A percentile compares a stretch with the other conserved stretches of the same genome.
phyloP scores from a whole-genome alignment of 2,797 vertebrate genomes.

The Scomberomorus guttatus region DNA sequence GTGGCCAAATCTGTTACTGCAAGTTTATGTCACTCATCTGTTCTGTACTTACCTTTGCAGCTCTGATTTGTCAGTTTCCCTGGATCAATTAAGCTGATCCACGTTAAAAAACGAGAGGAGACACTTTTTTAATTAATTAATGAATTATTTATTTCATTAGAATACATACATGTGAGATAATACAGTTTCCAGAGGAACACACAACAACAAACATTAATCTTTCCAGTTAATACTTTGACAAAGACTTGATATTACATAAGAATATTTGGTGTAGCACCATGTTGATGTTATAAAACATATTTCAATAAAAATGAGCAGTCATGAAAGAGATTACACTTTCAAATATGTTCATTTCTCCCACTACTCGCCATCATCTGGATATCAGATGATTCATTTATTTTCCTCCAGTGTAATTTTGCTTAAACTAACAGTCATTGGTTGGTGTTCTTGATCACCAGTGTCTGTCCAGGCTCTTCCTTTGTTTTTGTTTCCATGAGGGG shows the following conservation, averaged over 20 bases:
- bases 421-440: constrained; percentile 45
- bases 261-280: constrained; percentile 37
- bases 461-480: constrained; percentile 54
- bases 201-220: no score
- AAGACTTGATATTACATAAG: neutral
- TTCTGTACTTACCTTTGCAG: neutral
- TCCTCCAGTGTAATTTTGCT: neutral
- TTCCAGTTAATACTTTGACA: constrained; percentile 1
- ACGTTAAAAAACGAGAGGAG: neutral
- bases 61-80: neutral
- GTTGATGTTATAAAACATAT: constrained; percentile 36
- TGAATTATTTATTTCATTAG: constrained; percentile 36
- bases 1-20: no score
- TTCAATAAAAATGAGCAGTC: neutral
- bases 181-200: constrained; percentile 7
- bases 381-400: neutral
- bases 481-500: neutral
- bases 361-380: neutral
- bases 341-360: neutral
- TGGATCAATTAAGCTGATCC: neutral
- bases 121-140: neutral
- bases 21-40: neutral
- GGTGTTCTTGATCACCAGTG: constrained; percentile 76
- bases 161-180: neutral
- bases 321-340: neutral